Evolutionary conservation across 2,113 vertebrate species (phyloP).

Genomic region (Ancistrus triradiatus): DNA sequence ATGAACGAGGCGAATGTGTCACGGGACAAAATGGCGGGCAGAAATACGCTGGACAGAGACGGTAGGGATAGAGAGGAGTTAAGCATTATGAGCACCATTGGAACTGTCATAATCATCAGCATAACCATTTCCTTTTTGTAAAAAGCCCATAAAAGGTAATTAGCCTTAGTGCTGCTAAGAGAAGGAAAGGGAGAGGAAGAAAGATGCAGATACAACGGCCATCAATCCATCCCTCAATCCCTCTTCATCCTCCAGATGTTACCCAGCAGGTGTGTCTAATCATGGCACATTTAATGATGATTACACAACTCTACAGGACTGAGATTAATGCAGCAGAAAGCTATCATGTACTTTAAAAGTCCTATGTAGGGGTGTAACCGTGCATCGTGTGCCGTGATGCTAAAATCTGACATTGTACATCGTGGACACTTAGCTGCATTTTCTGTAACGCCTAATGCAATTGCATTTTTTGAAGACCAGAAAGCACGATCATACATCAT

Average conservation of each 20-base stretch:
- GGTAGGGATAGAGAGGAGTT: not conserved
- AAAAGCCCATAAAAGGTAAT: conserved; percentile 31
- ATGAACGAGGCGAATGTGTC: not conserved
- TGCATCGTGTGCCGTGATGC: too few species aligned
- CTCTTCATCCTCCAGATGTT: not conserved
- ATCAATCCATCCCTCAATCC: not conserved
- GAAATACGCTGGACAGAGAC: conserved; percentile 5
- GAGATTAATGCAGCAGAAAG: too few species aligned
- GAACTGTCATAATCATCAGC: conserved; percentile 33
- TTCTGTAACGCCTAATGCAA: too few species aligned
- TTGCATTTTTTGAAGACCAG: too few species aligned
- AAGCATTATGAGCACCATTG: conserved; percentile 4
- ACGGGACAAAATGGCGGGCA: conserved; percentile 29
- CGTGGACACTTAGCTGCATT: too few species aligned
- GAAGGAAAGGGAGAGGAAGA: conserved; percentile 21
- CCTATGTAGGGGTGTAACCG: too few species aligned
- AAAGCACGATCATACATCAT: too few species aligned
- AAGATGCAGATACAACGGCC: conserved; percentile 27
- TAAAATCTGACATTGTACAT: too few species aligned
- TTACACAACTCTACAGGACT: too few species aligned
- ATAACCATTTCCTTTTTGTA: conserved; percentile 28
- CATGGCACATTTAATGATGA: too few species aligned
- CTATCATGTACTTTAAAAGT: too few species aligned
- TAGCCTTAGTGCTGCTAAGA: conserved; percentile 14
- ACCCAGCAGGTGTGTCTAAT: too few species aligned